phyloP scores from a whole-genome alignment of 2,797 vertebrate species.

The Tamandua tetradactyla region DNA sequence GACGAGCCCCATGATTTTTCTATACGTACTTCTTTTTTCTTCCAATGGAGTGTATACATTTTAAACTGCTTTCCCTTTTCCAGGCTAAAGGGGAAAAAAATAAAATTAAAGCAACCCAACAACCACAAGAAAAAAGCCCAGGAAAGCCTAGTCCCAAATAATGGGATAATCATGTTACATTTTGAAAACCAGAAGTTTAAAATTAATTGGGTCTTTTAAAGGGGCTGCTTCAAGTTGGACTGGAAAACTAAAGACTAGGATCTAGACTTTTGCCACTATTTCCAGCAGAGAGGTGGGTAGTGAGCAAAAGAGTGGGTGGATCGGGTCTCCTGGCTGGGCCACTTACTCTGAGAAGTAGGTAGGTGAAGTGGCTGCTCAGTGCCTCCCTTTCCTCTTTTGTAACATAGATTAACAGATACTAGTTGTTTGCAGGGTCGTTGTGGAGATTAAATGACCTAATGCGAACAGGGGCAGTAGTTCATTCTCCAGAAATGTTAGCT shows the following conservation, averaged over 20 bases:
- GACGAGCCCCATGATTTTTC: background rate
- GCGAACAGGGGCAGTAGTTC: background rate
- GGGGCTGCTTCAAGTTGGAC: background rate
- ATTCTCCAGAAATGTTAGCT: background rate
- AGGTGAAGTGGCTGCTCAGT: too few relatives aligned
- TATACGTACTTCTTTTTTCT: background rate
- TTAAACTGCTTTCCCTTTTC: background rate
- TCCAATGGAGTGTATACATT: background rate
- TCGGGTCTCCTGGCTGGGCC: too few relatives aligned
- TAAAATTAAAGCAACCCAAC: background rate
- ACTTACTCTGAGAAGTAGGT: too few relatives aligned
- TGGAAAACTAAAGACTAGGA: background rate
- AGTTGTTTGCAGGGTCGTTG: background rate
- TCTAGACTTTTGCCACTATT: background rate
- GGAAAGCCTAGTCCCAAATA: background rate
- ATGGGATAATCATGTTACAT: background rate
- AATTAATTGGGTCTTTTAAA: background rate
- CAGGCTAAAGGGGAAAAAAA: background rate
- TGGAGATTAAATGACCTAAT: background rate
- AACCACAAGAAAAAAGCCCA: background rate
- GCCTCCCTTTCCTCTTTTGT: background rate
- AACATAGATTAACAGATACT: background rate
- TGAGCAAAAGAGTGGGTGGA: too few relatives aligned
- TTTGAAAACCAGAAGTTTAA: background rate
- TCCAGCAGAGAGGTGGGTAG: background rate